Base-by-base conservation (phyloP, 2,113 vertebrate genomes). In the Pseudolaguvia tuberculata region DNA sequence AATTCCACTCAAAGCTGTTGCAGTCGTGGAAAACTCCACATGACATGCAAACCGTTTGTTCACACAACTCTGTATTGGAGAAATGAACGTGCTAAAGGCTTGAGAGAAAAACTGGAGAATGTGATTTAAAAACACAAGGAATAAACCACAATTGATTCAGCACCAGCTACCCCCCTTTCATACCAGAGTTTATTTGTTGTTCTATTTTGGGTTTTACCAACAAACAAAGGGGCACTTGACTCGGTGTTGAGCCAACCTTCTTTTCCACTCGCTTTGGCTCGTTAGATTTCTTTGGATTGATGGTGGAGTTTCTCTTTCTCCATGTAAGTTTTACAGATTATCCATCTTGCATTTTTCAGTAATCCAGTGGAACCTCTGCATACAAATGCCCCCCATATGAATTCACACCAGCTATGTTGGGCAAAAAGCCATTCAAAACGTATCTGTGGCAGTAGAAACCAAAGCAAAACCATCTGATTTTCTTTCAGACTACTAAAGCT, bases 191-290 rank as follows among this genome's bases (percentile, higher is more conserved):
- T 57, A 57, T 59, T 61, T 66, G 76, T 81, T 76, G 73, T 74
- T 73, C 77, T 81, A 79, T 82, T 83, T 80, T 70, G 57, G 79
- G 79, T 77, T 77, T 82, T 76, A 73, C 72, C 77, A 78, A 79
- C 78, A 81, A 81, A 84, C 81, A 82, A 79, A 79, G 73, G 61
- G 13, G 42, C 70, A 61, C 52, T 76, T 65, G 66, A 74, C 67
- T 74, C 58, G 66, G 77, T 71, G 72, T 55, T 68, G 70, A 59
- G 69, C 66, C 72, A 52, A 29, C 66, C 69, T 53, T 31, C 68
- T 51, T 71, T 25, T 71, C 74, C 74, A 21, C 70, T 69, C 52
- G 23, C 65, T 65, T 58, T 61, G 67, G 56, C 73, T 45, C 13
- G 35, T 47, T 63, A 58, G 68, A 51, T 78, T 69, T 56, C 35